phyloP scores from a whole-genome alignment of 2,888 invertebrate species.

The Enoplolaimus lenunculus region DNA sequence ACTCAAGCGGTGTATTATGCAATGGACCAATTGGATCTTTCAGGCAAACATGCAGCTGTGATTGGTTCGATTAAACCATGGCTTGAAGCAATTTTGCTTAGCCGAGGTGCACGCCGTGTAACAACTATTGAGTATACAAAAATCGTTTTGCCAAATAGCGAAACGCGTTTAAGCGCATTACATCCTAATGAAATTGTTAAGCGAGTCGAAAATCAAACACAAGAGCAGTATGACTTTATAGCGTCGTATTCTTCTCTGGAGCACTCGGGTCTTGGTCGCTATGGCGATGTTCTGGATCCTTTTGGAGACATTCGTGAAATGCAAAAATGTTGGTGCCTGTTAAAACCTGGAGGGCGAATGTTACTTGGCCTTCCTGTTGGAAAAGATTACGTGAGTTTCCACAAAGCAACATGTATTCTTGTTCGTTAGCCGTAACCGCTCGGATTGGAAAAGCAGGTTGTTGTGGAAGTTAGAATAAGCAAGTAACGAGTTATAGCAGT shows the following conservation, averaged over 20 bases:
- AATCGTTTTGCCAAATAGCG: neutral
- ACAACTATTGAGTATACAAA: neutral
- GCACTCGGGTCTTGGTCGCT: constrained; percentile 24
- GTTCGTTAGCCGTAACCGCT: too few species aligned
- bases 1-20: neutral
- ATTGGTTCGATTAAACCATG: neutral
- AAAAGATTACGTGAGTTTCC: neutral
- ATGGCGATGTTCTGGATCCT: constrained; percentile 25
- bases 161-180: neutral
- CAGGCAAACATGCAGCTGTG: neutral
- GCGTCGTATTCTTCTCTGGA: constrained; percentile 23
- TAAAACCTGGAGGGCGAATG: constrained; percentile 22
- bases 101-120: neutral
- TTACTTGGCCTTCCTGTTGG: constrained; percentile 20
- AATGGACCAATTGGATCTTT: neutral
- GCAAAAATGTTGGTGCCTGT: constrained; percentile 22
- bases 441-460: too few species aligned
- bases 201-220: neutral
- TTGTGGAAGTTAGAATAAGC: too few species aligned
- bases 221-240: constrained; percentile 15
- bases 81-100: neutral
- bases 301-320: constrained; percentile 22
- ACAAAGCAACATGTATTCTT: too few species aligned
- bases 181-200: neutral
- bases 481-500: too few species aligned